These are phyloP conservation scores for Eulemur albifrons DNA, from an alignment of 2,797 vertebrate genomes.

Conservation along the genomic window DNA sequence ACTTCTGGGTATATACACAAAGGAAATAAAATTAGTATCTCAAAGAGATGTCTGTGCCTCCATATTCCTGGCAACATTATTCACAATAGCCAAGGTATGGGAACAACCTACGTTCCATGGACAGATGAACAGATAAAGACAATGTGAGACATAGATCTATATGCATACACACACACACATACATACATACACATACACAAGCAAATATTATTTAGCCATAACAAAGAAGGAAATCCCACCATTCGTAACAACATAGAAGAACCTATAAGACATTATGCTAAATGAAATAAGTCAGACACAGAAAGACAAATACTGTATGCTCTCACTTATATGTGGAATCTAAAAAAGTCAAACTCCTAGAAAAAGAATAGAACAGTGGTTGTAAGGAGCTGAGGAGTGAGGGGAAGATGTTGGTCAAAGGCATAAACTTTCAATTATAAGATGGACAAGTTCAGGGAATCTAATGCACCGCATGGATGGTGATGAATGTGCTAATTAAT, in stretches of 20 bases:
- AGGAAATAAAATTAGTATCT: neutral
- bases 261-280: neutral
- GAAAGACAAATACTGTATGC: neutral
- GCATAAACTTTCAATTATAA: neutral
- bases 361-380: neutral
- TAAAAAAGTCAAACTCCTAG: neutral
- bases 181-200: neutral
- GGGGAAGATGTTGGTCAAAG: neutral
- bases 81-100: neutral
- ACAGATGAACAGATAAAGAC: neutral
- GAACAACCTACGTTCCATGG: neutral
- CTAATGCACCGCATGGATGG: neutral
- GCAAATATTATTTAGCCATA: neutral
- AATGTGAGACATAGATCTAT: neutral
- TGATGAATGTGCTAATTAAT: neutral
- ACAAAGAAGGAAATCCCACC: neutral
- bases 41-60: neutral
- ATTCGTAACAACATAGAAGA: neutral
- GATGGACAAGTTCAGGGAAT: neutral
- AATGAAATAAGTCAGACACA: neutral
- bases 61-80: neutral
- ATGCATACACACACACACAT: neutral
- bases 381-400: rapidly evolving
- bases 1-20: neutral
- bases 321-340: neutral